Percentiles rank a stretch among this genome's conserved stretches.
phyloP scores from a whole-genome alignment of 2,113 vertebrate species.

The Hypanus sabinus region DNA sequence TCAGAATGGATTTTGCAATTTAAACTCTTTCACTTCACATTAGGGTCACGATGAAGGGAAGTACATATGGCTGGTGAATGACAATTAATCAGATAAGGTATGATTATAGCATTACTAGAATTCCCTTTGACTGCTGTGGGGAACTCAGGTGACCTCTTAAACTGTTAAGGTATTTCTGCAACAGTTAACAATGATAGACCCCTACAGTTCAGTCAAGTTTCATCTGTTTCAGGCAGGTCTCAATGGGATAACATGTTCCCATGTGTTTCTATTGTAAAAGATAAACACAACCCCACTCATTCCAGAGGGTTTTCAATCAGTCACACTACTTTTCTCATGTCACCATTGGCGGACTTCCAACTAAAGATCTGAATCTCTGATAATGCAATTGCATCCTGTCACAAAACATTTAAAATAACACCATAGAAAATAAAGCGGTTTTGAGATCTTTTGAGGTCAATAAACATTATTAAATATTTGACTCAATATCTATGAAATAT shows the following conservation, averaged over 20 bases:
- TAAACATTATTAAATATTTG: background rate
- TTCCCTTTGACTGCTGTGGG: slow-evolving; percentile 14
- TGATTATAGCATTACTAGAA: slow-evolving; percentile 22
- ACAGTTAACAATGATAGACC: background rate
- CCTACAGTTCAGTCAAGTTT: background rate
- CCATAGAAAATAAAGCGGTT: too few relatives aligned
- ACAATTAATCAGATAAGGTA: slow-evolving; percentile 23
- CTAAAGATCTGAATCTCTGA: background rate
- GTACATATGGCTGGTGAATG: background rate
- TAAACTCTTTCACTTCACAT: background rate
- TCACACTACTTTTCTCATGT: background rate
- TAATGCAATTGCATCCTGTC: background rate
- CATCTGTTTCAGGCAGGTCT: background rate
- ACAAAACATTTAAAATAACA: too few relatives aligned
- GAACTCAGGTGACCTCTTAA: background rate
- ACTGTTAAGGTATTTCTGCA: background rate
- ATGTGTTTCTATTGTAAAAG: slow-evolving; percentile 16
- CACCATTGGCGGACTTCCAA: background rate
- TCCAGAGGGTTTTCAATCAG: slow-evolving; percentile 9
- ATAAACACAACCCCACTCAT: background rate
- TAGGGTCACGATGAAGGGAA: background rate
- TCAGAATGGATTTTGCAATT: background rate
- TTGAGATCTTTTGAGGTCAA: background rate
- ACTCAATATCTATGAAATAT: background rate
- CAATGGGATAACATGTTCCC: background rate